phyloP scores from a whole-genome alignment of 30 jellyfish, hydroid and myxozoan genomes.

The Catostylus mosaicus region DNA sequence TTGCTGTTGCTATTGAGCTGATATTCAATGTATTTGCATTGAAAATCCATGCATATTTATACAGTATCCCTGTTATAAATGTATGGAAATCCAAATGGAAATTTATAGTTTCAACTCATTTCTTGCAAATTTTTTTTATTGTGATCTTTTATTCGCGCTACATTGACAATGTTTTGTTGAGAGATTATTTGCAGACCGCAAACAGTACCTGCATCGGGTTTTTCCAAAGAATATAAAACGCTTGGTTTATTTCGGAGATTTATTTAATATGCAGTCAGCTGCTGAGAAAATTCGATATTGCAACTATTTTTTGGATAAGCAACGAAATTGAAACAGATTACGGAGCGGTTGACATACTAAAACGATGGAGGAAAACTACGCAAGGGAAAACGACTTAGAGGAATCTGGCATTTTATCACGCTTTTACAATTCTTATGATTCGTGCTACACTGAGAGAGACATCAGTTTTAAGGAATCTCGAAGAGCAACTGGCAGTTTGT shows the following conservation, averaged over 20 bases:
- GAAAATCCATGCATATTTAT: slow-evolving; percentile 2
- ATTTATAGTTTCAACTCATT: neutral
- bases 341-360: too few species aligned
- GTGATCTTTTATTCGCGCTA: slow-evolving; percentile 10
- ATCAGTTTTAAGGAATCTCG: neutral
- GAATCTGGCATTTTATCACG: too few species aligned
- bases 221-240: neutral
- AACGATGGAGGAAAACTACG: too few species aligned
- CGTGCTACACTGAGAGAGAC: neutral
- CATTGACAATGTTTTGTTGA: neutral
- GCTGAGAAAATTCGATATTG: too few species aligned
- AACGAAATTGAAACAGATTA: too few species aligned
- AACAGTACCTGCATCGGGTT: neutral
- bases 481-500: neutral
- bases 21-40: slow-evolving; percentile 9
- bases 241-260: too few species aligned
- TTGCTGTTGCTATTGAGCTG: slow-evolving; percentile 7
- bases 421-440: neutral
- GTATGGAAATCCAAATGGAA: slow-evolving; percentile 26
- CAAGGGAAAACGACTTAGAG: too few species aligned
- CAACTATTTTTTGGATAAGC: too few species aligned
- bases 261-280: too few species aligned
- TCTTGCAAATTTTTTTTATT: neutral
- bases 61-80: slow-evolving; percentile 4
- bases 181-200: neutral